Evolutionary conservation across 2,888 invertebrate species (phyloP).

Genomic region (Andrena bicolor): DNA sequence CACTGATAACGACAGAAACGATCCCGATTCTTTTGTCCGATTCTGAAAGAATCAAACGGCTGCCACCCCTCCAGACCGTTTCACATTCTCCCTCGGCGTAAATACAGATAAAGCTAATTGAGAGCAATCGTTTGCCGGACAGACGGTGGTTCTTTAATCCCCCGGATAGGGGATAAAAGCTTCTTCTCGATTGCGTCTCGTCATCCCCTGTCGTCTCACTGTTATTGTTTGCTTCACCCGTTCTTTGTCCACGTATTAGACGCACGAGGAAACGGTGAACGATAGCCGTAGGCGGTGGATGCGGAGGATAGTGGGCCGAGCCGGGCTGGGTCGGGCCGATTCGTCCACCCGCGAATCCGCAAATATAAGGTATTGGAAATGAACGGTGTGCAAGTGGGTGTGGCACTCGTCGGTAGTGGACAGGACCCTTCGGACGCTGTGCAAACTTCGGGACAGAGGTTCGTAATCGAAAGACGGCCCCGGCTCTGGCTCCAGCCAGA

Average conservation of each 20-base stretch:
- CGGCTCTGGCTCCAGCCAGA: constrained; percentile 42
- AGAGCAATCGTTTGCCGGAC: constrained; percentile 67
- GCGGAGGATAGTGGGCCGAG: neutral
- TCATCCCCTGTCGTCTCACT: constrained; percentile 43
- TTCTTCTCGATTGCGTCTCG: constrained; percentile 46
- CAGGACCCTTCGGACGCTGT: constrained; percentile 67
- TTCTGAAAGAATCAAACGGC: constrained; percentile 37
- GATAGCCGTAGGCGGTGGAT: neutral
- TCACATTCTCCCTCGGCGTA: constrained; percentile 56
- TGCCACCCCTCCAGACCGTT: constrained; percentile 30
- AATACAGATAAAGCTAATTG: constrained; percentile 77
- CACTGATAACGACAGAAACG: constrained; percentile 1
- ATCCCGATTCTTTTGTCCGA: neutral
- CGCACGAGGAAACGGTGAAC: neutral
- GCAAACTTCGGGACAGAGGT: constrained; percentile 68
- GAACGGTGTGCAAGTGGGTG: constrained; percentile 52
- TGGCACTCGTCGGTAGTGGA: constrained; percentile 65
- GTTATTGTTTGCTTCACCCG: constrained; percentile 36
- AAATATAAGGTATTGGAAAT: constrained; percentile 68
- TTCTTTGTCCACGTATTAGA: constrained; percentile 32
- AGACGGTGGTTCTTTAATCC: constrained; percentile 57
- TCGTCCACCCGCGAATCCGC: constrained; percentile 45
- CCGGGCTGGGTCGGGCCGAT: constrained; percentile 3
- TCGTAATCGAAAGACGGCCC: constrained; percentile 69
- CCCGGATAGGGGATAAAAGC: constrained; percentile 55